Evolutionary conservation across 2,888 invertebrate species (phyloP).

Genomic region (Pyrochroa serraticornis): DNA sequence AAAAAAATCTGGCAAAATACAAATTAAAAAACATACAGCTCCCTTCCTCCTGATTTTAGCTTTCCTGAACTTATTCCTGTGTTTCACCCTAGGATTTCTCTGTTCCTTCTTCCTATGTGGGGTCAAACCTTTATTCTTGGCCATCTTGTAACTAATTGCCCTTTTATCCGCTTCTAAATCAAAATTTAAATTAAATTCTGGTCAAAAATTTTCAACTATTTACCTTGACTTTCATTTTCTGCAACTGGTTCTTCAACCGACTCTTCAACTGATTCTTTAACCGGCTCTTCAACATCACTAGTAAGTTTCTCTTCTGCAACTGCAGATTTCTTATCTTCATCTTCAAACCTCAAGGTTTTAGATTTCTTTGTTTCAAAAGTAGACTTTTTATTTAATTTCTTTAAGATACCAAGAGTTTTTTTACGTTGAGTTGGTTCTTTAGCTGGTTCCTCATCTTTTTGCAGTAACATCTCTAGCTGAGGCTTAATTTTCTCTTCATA

Average conservation of each 20-base stretch:
- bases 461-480: constrained; percentile 69
- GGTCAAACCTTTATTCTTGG: constrained; percentile 94
- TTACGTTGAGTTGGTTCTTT: constrained; percentile 54
- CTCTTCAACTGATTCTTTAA: constrained; percentile 26
- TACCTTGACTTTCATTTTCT: constrained; percentile 9
- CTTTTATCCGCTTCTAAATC: constrained; percentile 65
- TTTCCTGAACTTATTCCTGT: constrained; percentile 89
- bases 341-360: constrained; percentile 4
- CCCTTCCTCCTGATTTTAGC: constrained; percentile 93
- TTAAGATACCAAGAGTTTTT: constrained; percentile 54
- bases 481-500: constrained; percentile 72
- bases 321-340: constrained; percentile 39
- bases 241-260: constrained; percentile 35
- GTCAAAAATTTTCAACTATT: constrained; percentile 1
- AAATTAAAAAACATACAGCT: constrained; percentile 66
- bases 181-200: constrained; percentile 21
- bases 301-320: constrained; percentile 37
- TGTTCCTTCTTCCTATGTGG: constrained; percentile 90
- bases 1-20: background rate
- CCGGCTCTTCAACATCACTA: constrained; percentile 29
- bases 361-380: constrained; percentile 18
- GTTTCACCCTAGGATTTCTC: constrained; percentile 94
- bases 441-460: constrained; percentile 28
- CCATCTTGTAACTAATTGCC: constrained; percentile 90
- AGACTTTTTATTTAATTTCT: constrained; percentile 17